Percentiles rank a stretch among this genome's conserved stretches.
These are phyloP conservation scores for Ginglymostoma cirratum DNA, from an alignment of 2,113 vertebrate genomes.

Conservation along the genomic window DNA sequence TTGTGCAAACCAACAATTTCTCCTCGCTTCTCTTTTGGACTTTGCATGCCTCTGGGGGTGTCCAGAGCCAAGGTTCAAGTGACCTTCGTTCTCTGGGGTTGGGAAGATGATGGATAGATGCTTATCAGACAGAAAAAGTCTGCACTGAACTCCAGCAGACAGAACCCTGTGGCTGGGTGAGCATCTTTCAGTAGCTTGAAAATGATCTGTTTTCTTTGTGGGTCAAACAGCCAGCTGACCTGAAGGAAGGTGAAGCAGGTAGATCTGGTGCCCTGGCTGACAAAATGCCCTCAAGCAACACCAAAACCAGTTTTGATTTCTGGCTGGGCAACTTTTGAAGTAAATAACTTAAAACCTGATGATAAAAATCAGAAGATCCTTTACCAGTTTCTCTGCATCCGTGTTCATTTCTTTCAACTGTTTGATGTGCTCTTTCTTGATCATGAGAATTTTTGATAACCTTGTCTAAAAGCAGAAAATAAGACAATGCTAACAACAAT, in stretches of 20 bases:
- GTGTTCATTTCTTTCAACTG: slow-evolving; percentile 97
- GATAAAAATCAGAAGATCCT: slow-evolving; percentile 41
- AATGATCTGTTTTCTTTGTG: not conserved
- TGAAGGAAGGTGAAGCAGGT: not conserved
- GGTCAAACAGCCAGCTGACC: not conserved
- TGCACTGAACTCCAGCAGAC: not conserved
- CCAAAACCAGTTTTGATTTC: not conserved
- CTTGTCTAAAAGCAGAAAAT: slow-evolving; percentile 68
- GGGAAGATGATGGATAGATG: not conserved
- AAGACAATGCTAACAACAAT: not conserved
- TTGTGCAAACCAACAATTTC: not conserved
- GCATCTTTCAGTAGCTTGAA: not conserved
- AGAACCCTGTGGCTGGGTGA: not conserved
- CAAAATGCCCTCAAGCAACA: not conserved
- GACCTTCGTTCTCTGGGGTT: not conserved
- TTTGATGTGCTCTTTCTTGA: slow-evolving; percentile 96
- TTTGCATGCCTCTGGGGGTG: not conserved
- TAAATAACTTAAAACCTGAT: slow-evolving; percentile 20
- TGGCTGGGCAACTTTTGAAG: not conserved
- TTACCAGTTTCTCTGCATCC: slow-evolving; percentile 94
- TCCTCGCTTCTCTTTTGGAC: not conserved
- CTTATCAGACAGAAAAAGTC: not conserved
- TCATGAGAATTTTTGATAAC: slow-evolving; percentile 97
- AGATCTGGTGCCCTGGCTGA: not conserved
- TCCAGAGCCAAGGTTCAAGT: not conserved